Conservation (phyloP, 64 coral and sea anemone genomes). For the Pachyseris speciosa region DNA sequence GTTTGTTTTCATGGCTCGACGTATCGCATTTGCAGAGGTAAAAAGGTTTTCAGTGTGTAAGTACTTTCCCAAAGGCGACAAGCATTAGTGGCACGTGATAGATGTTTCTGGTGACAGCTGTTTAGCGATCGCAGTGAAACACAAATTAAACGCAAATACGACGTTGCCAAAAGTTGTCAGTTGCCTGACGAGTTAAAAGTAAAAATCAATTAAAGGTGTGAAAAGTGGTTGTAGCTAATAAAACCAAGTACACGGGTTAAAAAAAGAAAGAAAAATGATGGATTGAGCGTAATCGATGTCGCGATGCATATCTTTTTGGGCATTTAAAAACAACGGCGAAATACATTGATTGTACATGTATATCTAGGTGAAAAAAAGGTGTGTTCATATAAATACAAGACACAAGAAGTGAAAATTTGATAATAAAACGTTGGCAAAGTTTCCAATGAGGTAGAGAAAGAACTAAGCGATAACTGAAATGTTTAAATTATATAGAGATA, state of each 20-base stretch:
- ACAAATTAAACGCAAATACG: constrained; percentile 10
- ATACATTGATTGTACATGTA: no score
- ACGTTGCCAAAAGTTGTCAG: constrained; percentile 7
- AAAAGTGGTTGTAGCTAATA: not conserved
- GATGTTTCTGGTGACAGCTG: not conserved
- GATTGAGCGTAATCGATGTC: not conserved
- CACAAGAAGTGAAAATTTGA: no score
- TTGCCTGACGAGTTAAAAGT: not conserved
- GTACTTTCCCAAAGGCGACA: not conserved
- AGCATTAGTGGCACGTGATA: not conserved
- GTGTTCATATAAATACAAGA: no score
- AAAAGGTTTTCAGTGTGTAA: not conserved
- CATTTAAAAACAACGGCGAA: no score
- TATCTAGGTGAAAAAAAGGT: no score
- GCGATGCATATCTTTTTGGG: no score
- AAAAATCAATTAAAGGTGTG: not conserved
- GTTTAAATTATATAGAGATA: no score
- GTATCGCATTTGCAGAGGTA: not conserved
- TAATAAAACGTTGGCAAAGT: no score
- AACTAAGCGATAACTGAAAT: no score
- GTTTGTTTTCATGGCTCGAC: not conserved
- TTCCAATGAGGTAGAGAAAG: no score
- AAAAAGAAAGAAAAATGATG: not conserved
- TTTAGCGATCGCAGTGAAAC: not conserved
- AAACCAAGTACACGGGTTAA: not conserved